These are phyloP conservation scores for Promerops cafer DNA, from an alignment of 2,113 vertebrate species.

Conservation along the genomic window DNA sequence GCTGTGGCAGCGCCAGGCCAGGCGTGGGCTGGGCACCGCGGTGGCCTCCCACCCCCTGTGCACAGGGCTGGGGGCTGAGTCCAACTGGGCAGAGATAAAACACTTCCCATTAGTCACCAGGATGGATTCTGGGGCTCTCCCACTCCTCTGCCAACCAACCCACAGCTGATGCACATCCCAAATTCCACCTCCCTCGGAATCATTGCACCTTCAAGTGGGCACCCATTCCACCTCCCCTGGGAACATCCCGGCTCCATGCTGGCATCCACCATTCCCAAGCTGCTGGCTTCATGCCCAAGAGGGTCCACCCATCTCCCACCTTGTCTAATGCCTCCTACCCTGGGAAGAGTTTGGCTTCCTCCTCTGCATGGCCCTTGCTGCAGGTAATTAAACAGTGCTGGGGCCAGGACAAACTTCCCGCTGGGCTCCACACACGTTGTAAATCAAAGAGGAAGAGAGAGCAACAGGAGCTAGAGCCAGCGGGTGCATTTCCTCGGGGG, in stretches of 20 bases:
- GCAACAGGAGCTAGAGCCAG: neutral
- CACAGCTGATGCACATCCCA: neutral
- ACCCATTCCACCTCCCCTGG: neutral
- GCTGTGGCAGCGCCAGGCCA: neutral
- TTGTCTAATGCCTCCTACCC: neutral
- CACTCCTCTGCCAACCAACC: neutral
- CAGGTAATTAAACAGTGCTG: neutral
- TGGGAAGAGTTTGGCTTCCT: neutral
- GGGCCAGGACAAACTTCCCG: neutral
- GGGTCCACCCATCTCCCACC: neutral
- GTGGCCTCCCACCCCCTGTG: rapidly evolving
- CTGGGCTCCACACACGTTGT: rapidly evolving
- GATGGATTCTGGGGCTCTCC: neutral
- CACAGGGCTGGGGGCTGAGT: neutral
- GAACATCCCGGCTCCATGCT: neutral
- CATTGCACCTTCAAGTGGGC: rapidly evolving
- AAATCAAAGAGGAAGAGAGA: constrained; percentile 38
- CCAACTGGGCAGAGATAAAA: neutral
- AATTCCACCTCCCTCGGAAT: neutral
- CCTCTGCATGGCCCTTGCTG: neutral
- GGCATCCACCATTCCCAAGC: neutral
- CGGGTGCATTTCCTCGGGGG: neutral
- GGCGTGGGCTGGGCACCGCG: rapidly evolving
- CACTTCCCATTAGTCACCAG: neutral
- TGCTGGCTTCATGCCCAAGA: neutral